Evolutionary conservation across 2,797 vertebrate genomes (phyloP), one percentile per base, ranked within the genome.

Genomic region (Trichosurus vulpecula): DNA sequence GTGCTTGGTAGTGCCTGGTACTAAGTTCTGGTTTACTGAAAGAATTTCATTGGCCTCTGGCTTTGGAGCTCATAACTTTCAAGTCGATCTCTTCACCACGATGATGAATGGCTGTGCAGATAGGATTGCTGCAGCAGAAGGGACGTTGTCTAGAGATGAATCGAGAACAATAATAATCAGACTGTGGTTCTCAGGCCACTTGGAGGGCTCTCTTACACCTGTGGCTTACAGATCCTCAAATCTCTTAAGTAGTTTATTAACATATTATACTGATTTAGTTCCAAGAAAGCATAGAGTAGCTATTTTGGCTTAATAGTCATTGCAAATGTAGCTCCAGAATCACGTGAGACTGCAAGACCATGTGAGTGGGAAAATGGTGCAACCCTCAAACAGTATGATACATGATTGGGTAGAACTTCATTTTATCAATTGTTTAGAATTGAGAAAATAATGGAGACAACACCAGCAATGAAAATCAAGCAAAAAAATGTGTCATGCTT

Each of bases 301-400:
- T 4, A 51, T 53, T 97, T 93, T 89, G 90, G 57, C 56, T 92
- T 57, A 89, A 56, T 91, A 61, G 29, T 95, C 87, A 92, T 11
- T 16, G 35, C 41, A 96, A 96, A 92, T 81, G 13, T 47, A 9
- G 8, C 90, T 52, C 56, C 12, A 53, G 54, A 87, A 53, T 31
- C 47, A 54, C 12, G 90, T 41, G 31, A 52, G 3, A 74, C 31
- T 41, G 4, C 55, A 41, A 61, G 9, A 47, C 93, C 81, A n/a
- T 94, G 1, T 58, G 74, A 35, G 90, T 30, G 30, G 94, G 35
- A 53, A 90, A 94, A 29, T 16, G 55, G 35, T 74, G 90, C n/a
- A 91, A 90, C 2, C 6, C 3, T 89, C 22, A 81, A 25, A 66
- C 35, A 91, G 14, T 56, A 0, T 91, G 14, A 55, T 92, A 81